A percentile compares a stretch with the other conserved stretches of the same genome.
phyloP scores from a whole-genome alignment of 2,888 invertebrate genomes.

The Gastracanthus pulcherrimus region DNA sequence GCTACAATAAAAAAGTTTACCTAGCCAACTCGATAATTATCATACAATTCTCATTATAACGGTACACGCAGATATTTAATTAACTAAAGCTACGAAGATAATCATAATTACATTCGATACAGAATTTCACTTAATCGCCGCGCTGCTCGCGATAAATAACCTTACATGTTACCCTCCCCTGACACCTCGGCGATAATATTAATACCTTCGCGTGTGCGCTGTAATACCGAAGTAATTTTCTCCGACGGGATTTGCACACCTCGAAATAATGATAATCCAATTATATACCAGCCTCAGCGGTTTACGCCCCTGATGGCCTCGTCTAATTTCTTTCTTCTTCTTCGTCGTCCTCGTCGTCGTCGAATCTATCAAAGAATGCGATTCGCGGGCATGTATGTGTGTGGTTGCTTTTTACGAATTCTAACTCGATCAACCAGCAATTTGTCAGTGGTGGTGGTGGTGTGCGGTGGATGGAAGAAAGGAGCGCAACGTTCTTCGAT shows the following conservation, averaged over 20 bases:
- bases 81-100: neutral
- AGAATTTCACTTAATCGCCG: slow-evolving; percentile 15
- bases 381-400: no score
- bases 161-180: neutral
- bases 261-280: no score
- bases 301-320: neutral
- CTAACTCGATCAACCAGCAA: neutral
- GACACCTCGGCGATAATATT: neutral
- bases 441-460: neutral
- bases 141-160: slow-evolving; percentile 12
- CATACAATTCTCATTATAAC: neutral
- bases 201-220: neutral
- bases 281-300: no score
- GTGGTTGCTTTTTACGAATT: neutral
- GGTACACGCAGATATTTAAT: neutral
- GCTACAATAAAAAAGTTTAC: no score
- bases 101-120: no score
- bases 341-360: slow-evolving; percentile 1
- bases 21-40: neutral
- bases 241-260: no score
- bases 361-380: slow-evolving; percentile 24
- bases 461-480: no score
- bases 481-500: neutral
- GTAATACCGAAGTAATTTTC: no score
- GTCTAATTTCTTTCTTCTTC: slow-evolving; percentile 18